Evolutionary conservation across 2,113 vertebrate species (phyloP).

Genomic region (Alectura lathami): DNA sequence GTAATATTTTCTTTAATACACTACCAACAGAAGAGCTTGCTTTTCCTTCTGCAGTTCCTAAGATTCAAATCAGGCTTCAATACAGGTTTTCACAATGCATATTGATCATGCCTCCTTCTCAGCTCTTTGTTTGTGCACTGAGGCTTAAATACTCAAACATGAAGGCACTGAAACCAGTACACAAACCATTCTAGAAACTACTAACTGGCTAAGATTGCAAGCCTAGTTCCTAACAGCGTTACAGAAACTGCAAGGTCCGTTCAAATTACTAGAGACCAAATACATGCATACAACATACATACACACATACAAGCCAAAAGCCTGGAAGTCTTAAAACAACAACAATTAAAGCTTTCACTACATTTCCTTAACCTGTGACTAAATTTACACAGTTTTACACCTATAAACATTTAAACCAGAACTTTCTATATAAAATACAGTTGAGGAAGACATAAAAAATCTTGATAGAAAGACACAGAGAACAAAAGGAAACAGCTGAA

Average conservation of each 20-base stretch:
- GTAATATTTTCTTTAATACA: background rate
- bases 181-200: background rate
- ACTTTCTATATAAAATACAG: background rate
- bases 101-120: background rate
- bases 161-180: background rate
- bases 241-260: background rate
- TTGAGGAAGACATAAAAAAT: background rate
- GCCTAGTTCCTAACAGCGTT: conserved; percentile 32
- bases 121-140: background rate
- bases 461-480: background rate
- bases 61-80: background rate
- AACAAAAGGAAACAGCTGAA: conserved; percentile 28
- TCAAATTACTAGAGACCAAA: background rate
- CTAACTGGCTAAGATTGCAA: conserved; percentile 37
- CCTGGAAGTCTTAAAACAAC: background rate
- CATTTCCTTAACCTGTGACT: background rate
- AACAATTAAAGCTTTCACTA: background rate
- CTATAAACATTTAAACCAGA: background rate
- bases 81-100: background rate
- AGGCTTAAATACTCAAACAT: background rate
- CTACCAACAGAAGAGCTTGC: background rate
- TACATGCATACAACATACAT: background rate
- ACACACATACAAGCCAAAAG: background rate
- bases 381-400: background rate
- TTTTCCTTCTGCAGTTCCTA: background rate